Evolutionary conservation across 2,113 vertebrate species (phyloP).

Genomic region (Myrmecophaga tridactyla): DNA sequence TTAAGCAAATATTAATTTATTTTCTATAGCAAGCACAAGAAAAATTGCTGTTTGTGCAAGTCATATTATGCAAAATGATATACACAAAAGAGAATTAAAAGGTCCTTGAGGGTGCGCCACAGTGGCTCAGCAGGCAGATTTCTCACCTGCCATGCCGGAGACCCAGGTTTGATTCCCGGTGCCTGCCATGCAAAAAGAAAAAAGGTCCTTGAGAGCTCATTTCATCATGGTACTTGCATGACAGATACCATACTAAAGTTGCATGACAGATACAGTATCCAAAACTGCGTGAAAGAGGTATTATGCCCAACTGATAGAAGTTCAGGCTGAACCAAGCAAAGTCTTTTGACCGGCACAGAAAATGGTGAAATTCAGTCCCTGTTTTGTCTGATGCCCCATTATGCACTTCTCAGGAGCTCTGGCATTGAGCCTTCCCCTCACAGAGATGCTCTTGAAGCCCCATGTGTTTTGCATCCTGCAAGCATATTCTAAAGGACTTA

Average conservation of each 20-base stretch:
- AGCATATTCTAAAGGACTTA: background rate
- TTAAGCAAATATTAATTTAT: constrained; percentile 58
- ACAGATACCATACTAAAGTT: background rate
- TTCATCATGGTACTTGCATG: background rate
- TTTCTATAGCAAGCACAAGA: constrained; percentile 3
- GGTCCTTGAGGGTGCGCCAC: background rate
- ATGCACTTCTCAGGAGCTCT: background rate
- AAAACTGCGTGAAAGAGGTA: background rate
- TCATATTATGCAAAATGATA: constrained; percentile 38
- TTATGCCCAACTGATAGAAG: background rate
- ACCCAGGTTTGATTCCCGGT: too few relatives aligned
- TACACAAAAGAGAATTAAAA: background rate
- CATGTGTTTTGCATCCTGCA: background rate
- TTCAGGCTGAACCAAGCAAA: background rate
- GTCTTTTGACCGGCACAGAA: background rate
- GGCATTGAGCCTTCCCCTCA: background rate
- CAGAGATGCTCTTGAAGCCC: background rate
- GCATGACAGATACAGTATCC: background rate
- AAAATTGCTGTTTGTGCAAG: constrained; percentile 42
- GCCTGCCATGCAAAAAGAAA: background rate
- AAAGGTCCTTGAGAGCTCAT: background rate
- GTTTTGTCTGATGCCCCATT: background rate
- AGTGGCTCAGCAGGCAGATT: too few relatives aligned
- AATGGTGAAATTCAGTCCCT: background rate
- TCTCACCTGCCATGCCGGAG: too few relatives aligned